Base-by-base conservation (phyloP, 64 coral and sea anemone species). In the Montipora cactus region DNA sequence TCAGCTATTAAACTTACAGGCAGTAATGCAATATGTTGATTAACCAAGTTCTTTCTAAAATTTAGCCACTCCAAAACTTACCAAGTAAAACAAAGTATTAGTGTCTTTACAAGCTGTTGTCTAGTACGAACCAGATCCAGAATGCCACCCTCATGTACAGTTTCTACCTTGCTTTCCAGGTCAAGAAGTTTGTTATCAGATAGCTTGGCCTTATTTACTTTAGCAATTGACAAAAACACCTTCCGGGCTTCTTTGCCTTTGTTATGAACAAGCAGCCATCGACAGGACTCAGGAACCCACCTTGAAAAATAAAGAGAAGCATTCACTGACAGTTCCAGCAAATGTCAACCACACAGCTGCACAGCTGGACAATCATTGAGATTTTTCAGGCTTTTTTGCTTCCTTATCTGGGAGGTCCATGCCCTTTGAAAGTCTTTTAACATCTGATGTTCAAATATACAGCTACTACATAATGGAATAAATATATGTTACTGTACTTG, bases 231-330 rank as follows among this genome's bases (percentile, higher is more conserved):
- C 14, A 20, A 66, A 5, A 93, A 88, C 13, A 86, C 78, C 58
- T 74, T 87, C 67, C 16, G 44, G 5, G 92, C 92, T 70, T 93
- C 83, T 57, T 8, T 16, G 8, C 37, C 47, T 70, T 74, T 88
- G 14, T 80, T 88, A 61, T 93, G 82, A 75, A 93, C 67, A 3
- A 81, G 59, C 25, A 87, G 70, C 92, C 92, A 93, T 70, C 92
- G 68, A 22, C 83, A 93, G 1, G 92, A 93, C 21, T 93, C 92
- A 44, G 92, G 92, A 22, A 93, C 92, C 92, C 82, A 93, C 92
- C 92, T 93, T 49, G 28, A 52, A 67, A 51, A 88, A 37, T 28
- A 0, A 75, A 88, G 19, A 10, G 16, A 14, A 18, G 7, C 15
- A 67, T 15, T 55, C 13, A 67, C 12, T 67, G 62, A 9, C 12